Evolutionary conservation across 2,888 invertebrate species (phyloP).

Genomic region (Acanthosepion esculentum): DNA sequence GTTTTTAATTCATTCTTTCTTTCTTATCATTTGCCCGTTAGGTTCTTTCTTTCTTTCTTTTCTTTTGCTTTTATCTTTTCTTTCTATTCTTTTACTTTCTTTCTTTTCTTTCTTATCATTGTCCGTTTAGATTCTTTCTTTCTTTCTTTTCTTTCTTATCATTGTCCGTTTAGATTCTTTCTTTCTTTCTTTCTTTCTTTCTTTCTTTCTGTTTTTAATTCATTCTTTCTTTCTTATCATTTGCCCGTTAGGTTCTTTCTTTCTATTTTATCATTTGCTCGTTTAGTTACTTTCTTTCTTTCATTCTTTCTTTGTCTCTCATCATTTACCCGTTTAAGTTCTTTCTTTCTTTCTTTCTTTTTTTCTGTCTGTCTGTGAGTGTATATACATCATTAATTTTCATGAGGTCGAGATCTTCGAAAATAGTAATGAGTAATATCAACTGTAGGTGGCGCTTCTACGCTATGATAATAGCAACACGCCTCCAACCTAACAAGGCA

Average conservation of each 20-base stretch:
- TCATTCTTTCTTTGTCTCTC: neutral
- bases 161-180: neutral
- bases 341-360: neutral
- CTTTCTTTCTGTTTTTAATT: too few species aligned
- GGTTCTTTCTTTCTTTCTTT: neutral
- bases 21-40: neutral
- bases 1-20: neutral
- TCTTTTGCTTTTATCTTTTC: too few species aligned
- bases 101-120: neutral
- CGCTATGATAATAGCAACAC: neutral
- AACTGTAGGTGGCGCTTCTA: neutral
- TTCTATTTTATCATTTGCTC: too few species aligned
- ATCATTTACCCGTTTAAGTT: neutral
- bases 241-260: too few species aligned
- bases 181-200: neutral
- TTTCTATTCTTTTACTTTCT: neutral
- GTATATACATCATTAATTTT: neutral
- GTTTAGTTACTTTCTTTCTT: neutral
- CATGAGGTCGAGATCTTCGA: slow-evolving; percentile 12
- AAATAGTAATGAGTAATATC: neutral
- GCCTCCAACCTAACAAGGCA: neutral
- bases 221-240: neutral
- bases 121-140: neutral
- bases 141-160: neutral
- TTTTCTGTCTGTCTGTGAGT: neutral